Conservation (phyloP, 1,140 invertebrate genomes). For the Sesamia nonagrioides region DNA sequence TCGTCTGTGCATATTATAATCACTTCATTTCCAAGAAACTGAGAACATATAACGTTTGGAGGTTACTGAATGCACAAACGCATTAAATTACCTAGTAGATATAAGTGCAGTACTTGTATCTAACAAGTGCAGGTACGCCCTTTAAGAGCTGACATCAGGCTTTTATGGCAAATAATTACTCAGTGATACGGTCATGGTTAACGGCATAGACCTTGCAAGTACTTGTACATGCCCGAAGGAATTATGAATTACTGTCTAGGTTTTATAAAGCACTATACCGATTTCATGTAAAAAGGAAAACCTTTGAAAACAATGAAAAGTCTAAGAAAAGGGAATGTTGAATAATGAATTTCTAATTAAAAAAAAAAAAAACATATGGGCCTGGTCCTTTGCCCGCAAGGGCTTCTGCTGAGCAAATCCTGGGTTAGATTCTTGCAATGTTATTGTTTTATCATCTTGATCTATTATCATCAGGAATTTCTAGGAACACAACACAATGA, state of each 20-base stretch:
- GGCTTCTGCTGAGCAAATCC: no score
- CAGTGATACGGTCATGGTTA: slow-evolving; percentile 67
- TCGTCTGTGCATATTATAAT: slow-evolving; percentile 11
- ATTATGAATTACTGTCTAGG: slow-evolving; percentile 62
- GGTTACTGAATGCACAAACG: slow-evolving; percentile 23
- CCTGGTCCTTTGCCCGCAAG: no score
- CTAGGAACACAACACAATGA: no score
- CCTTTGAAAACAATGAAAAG: slow-evolving; percentile 25
- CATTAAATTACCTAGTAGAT: slow-evolving; percentile 1
- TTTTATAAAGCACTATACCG: slow-evolving; percentile 5
- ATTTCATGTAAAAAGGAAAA: slow-evolving; percentile 27
- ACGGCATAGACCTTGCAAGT: slow-evolving; percentile 58
- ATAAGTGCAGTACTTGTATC: neutral
- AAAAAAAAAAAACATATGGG: no score
- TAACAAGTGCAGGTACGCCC: slow-evolving; percentile 21
- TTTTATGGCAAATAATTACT: slow-evolving; percentile 55
- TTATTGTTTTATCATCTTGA: no score
- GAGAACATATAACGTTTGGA: slow-evolving; percentile 15
- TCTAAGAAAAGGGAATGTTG: neutral
- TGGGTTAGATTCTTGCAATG: no score
- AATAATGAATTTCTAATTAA: no score
- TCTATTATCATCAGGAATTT: no score
- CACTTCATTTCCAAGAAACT: slow-evolving; percentile 19
- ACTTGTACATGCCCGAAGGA: slow-evolving; percentile 56
- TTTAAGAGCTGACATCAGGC: slow-evolving; percentile 31